Conservation (phyloP, 2,113 vertebrate species). For the Hippocampus guttulatus region DNA sequence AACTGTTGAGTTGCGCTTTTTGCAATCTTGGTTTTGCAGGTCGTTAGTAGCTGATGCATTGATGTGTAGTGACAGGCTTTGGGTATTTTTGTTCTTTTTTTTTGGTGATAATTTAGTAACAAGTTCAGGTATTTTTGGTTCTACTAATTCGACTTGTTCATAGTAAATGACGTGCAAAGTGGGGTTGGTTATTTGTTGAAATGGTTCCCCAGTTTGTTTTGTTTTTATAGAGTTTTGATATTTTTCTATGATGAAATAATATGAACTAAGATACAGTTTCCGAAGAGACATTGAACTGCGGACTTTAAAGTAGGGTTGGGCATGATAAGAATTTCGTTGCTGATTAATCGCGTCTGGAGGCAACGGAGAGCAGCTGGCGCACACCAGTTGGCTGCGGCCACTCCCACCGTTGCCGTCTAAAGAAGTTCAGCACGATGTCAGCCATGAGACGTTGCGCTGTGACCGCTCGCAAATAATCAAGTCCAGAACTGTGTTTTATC, state of each 20-base stretch:
- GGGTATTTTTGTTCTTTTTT: slow-evolving; percentile 4
- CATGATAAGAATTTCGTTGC: neutral
- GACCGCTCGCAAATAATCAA: too few species aligned
- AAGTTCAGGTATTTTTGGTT: slow-evolving; percentile 23
- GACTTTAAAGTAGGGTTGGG: neutral
- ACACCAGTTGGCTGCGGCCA: neutral
- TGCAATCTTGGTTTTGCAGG: slow-evolving; percentile 9
- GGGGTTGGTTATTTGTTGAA: slow-evolving; percentile 5
- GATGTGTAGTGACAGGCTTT: neutral
- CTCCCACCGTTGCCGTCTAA: neutral
- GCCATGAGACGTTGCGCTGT: neutral
- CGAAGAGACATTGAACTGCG: neutral
- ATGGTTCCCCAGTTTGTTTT: neutral
- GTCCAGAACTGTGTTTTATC: neutral
- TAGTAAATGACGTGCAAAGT: slow-evolving; percentile 7
- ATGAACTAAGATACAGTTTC: slow-evolving; percentile 6
- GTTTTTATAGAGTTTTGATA: slow-evolving; percentile 21
- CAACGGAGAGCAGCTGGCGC: neutral
- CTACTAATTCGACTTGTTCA: neutral
- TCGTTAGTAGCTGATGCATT: slow-evolving; percentile 1
- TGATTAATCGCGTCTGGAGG: neutral
- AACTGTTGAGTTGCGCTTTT: slow-evolving; percentile 1
- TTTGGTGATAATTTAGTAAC: slow-evolving; percentile 18
- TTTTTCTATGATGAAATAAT: slow-evolving; percentile 19
- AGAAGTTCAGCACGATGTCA: neutral